A percentile compares a stretch with the other conserved stretches of the same genome.
Evolutionary conservation across 2,113 vertebrate species (phyloP).

Genomic region (Taurulus bubalis): DNA sequence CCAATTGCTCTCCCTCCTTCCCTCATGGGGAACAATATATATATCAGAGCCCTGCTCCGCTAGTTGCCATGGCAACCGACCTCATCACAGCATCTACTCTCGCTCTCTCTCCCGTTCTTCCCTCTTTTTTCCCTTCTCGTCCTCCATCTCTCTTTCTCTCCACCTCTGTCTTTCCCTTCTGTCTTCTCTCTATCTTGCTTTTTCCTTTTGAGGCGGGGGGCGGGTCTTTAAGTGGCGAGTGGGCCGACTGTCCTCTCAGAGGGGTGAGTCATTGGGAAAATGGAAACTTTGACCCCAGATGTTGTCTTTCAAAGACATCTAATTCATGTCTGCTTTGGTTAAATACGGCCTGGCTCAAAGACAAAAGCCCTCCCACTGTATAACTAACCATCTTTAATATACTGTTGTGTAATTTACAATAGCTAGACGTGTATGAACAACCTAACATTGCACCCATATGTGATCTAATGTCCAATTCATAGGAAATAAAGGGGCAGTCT

Average conservation of each 20-base stretch:
- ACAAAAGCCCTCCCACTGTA: background rate
- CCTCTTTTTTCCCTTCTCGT: background rate
- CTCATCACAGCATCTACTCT: conserved; percentile 71
- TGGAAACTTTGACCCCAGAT: conserved; percentile 25
- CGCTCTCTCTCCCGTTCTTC: background rate
- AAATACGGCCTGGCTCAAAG: conserved; percentile 6
- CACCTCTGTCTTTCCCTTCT: conserved; percentile 24
- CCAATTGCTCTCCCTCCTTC: conserved; percentile 53
- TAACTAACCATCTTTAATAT: background rate
- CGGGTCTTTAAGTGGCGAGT: conserved; percentile 43
- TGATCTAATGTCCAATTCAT: too few relatives aligned
- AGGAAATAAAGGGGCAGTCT: background rate
- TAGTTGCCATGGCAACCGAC: conserved; percentile 80
- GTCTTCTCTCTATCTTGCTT: background rate
- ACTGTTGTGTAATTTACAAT: too few relatives aligned
- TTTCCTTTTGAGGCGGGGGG: background rate
- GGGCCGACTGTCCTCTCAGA: conserved; percentile 27
- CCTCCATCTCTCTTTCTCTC: conserved; percentile 28
- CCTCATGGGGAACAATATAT: conserved; percentile 77
- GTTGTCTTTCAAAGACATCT: conserved; percentile 23
- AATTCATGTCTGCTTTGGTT: conserved; percentile 5
- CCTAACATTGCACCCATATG: too few relatives aligned
- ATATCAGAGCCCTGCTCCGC: conserved; percentile 73
- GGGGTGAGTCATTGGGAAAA: conserved; percentile 51
- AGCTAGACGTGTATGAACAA: too few relatives aligned